These are phyloP conservation scores for Strigamia crassipes DNA, from an alignment of 2,888 invertebrate species.

Conservation along the genomic window DNA sequence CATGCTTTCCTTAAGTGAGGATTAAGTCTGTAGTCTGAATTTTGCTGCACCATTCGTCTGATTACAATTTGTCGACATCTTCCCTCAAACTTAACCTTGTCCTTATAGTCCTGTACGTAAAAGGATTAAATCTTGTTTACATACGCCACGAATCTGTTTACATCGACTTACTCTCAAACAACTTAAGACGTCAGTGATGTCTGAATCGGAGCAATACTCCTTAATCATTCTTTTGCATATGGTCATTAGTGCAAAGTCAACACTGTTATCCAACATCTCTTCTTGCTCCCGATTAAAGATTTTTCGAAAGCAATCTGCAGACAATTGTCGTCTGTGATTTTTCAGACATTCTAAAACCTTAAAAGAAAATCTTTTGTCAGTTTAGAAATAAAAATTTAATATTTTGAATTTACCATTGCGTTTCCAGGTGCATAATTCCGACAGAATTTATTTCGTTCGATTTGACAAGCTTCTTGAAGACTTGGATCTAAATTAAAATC, in stretches of 20 bases:
- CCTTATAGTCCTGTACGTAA: slow-evolving; percentile 69
- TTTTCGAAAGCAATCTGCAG: slow-evolving; percentile 73
- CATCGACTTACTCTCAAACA: slow-evolving; percentile 72
- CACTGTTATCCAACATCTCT: slow-evolving; percentile 81
- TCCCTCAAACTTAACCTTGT: slow-evolving; percentile 77
- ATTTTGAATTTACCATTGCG: slow-evolving; percentile 55
- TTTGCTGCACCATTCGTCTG: slow-evolving; percentile 86
- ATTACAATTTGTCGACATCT: slow-evolving; percentile 83
- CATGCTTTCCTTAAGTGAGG: slow-evolving; percentile 81
- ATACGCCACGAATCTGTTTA: neutral
- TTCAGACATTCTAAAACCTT: slow-evolving; percentile 81
- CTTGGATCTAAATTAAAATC: slow-evolving; percentile 80
- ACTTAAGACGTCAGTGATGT: slow-evolving; percentile 69
- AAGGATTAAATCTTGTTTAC: neutral
- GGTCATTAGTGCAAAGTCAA: slow-evolving; percentile 82
- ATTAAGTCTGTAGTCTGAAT: slow-evolving; percentile 87
- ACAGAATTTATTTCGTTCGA: slow-evolving; percentile 58
- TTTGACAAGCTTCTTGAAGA: slow-evolving; percentile 58
- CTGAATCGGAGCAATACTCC: slow-evolving; percentile 76
- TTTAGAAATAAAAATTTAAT: neutral
- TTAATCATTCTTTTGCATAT: slow-evolving; percentile 86
- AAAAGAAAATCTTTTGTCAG: slow-evolving; percentile 54
- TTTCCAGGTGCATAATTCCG: slow-evolving; percentile 56
- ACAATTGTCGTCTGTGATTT: slow-evolving; percentile 66
- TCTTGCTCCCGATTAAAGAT: slow-evolving; percentile 84